These are phyloP conservation scores for Dromiciops gliroides DNA, from an alignment of 2,113 vertebrate genomes.

Conservation along the genomic window DNA sequence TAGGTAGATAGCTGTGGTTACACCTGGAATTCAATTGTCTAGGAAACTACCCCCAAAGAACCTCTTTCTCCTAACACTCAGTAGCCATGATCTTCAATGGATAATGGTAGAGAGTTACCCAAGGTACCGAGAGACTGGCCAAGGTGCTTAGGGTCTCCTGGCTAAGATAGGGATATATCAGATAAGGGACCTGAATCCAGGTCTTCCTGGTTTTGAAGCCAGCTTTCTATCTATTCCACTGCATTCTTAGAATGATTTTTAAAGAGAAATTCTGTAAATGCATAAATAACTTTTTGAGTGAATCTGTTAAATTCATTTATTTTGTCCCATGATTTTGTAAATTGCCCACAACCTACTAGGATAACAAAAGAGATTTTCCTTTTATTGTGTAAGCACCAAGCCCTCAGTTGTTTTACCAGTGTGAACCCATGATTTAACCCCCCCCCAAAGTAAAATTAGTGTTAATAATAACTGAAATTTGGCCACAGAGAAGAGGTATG, in stretches of 20 bases:
- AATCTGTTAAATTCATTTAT: background rate
- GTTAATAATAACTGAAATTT: background rate
- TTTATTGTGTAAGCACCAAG: background rate
- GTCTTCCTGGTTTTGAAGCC: background rate
- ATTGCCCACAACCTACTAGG: background rate
- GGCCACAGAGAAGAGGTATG: background rate
- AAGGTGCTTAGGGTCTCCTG: background rate
- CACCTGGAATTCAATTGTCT: background rate
- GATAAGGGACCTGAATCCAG: background rate
- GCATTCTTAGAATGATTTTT: background rate
- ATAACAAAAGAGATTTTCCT: background rate
- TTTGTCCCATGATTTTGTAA: background rate
- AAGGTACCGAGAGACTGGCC: background rate
- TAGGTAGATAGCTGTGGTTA: background rate
- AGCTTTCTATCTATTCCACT: background rate
- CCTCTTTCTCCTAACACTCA: background rate
- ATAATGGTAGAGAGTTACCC: background rate
- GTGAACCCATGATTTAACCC: background rate
- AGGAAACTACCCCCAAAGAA: background rate
- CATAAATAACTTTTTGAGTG: background rate
- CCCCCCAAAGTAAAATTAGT: background rate
- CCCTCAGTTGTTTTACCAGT: background rate
- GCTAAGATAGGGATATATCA: too few species aligned
- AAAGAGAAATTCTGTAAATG: background rate
- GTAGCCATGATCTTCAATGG: background rate